These are phyloP conservation scores for Epizoanthus illoricatus DNA, from an alignment of 92 coral and sea anemone genomes.

Conservation along the genomic window DNA sequence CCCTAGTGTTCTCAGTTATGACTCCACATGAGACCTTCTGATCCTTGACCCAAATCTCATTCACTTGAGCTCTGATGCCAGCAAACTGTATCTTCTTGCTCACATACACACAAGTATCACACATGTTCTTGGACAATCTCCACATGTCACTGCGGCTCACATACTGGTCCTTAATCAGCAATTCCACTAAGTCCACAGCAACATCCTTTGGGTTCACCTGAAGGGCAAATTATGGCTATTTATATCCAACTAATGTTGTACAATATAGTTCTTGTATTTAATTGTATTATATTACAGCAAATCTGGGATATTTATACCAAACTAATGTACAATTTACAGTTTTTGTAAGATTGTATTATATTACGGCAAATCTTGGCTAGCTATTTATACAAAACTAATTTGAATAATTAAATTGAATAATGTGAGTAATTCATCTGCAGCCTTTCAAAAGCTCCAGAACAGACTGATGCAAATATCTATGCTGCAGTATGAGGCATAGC, in stretches of 20 bases:
- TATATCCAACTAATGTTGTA: neutral
- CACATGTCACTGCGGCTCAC: conserved; percentile 95
- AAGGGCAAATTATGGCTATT: neutral
- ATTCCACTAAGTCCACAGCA: conserved; percentile 83
- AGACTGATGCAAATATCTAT: too few relatives aligned
- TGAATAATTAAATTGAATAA: too few relatives aligned
- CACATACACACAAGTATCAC: conserved; percentile 76
- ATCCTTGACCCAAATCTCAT: conserved; percentile 90
- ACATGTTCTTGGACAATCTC: conserved; percentile 81
- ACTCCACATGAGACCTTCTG: conserved; percentile 93
- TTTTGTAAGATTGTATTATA: too few relatives aligned
- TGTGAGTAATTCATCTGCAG: too few relatives aligned
- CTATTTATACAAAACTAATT: too few relatives aligned
- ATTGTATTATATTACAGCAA: too few relatives aligned
- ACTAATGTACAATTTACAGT: neutral
- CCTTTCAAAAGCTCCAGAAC: too few relatives aligned
- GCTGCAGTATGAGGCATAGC: too few relatives aligned
- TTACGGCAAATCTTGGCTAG: too few relatives aligned
- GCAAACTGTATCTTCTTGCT: conserved; percentile 79
- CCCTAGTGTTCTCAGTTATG: conserved; percentile 90
- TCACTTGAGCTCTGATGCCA: conserved; percentile 85
- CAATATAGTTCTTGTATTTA: too few relatives aligned
- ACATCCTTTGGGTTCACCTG: conserved; percentile 75
- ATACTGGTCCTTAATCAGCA: conserved; percentile 87
- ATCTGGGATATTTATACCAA: too few relatives aligned